These are phyloP conservation scores for Phalera bucephala DNA, from an alignment of 2,888 invertebrate species.

Conservation along the genomic window DNA sequence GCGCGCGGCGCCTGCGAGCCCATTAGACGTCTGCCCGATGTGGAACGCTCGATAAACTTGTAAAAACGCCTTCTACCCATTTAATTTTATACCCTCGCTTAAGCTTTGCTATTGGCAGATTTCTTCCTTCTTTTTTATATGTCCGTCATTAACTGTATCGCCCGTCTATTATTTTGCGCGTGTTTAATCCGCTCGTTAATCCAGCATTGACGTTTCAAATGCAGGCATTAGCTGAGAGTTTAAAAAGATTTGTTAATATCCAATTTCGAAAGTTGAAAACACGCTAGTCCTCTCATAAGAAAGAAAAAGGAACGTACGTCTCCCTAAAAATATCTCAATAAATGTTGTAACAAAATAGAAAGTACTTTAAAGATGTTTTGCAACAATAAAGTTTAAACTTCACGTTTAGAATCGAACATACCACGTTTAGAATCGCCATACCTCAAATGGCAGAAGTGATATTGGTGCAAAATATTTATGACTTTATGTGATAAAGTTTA, in stretches of 20 bases:
- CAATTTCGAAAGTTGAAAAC: no score
- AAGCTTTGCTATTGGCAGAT: slow-evolving; percentile 80
- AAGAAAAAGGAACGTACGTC: no score
- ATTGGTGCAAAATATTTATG: slow-evolving; percentile 73
- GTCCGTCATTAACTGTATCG: slow-evolving; percentile 71
- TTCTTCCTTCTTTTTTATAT: slow-evolving; percentile 70
- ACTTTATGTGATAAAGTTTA: slow-evolving; percentile 73
- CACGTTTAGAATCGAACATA: slow-evolving; percentile 42
- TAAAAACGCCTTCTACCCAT: slow-evolving; percentile 81
- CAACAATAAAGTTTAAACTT: slow-evolving; percentile 42
- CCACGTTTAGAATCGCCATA: slow-evolving; percentile 44
- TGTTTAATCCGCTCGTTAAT: slow-evolving; percentile 58
- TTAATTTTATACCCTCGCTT: slow-evolving; percentile 79
- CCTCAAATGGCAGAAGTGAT: slow-evolving; percentile 51
- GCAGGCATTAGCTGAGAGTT: slow-evolving; percentile 34
- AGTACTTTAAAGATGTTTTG: no score
- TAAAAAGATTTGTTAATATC: slow-evolving; percentile 29
- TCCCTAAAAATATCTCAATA: no score
- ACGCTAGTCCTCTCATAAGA: no score
- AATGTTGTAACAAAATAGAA: no score
- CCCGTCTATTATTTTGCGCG: slow-evolving; percentile 63
- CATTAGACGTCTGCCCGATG: slow-evolving; percentile 78
- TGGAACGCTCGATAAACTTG: slow-evolving; percentile 82
- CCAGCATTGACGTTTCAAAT: slow-evolving; percentile 41
- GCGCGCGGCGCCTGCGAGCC: slow-evolving; percentile 75